Percentiles rank a stretch among this genome's conserved stretches.
phyloP scores from a whole-genome alignment of 1,140 invertebrate genomes.

The Caenorhabditis latens region DNA sequence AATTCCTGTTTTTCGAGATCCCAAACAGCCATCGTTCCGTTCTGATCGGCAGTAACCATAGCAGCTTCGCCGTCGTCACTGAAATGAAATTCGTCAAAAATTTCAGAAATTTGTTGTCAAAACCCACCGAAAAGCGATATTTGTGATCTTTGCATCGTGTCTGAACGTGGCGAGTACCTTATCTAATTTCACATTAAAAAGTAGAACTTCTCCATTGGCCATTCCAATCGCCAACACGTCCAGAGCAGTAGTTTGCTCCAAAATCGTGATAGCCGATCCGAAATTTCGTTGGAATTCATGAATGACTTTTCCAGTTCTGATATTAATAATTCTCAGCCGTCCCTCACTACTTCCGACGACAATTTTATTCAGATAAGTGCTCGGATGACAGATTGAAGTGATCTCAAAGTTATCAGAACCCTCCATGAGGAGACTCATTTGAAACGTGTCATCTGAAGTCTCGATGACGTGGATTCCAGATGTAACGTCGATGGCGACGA shows the following conservation, averaged over 20 bases:
- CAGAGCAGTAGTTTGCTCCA: constrained; percentile 58
- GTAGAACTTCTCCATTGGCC: constrained; percentile 40
- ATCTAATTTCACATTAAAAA: constrained; percentile 59
- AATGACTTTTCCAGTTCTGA: constrained; percentile 59
- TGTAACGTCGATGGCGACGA: constrained; percentile 48
- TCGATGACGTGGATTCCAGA: constrained; percentile 58
- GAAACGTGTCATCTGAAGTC: not conserved
- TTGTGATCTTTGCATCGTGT: constrained; percentile 45
- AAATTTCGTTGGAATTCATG: constrained; percentile 49
- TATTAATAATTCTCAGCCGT: constrained; percentile 43
- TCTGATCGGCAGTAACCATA: constrained; percentile 57
- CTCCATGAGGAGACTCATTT: constrained; percentile 15
- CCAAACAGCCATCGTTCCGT: constrained; percentile 60
- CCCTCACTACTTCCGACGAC: constrained; percentile 50
- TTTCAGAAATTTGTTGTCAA: not conserved
- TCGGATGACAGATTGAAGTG: constrained; percentile 52
- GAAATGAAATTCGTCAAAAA: no score
- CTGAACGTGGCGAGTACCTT: constrained; percentile 6
- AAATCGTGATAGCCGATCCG: not conserved
- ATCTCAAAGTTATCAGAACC: constrained; percentile 58
- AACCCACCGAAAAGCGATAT: constrained; percentile 57
- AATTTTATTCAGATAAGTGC: constrained; percentile 62
- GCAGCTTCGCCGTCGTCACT: constrained; percentile 50
- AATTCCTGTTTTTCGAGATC: constrained; percentile 61
- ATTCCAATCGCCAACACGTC: constrained; percentile 58